Conservation (phyloP, 2,113 vertebrate species). For the Oryzias melastigma region DNA sequence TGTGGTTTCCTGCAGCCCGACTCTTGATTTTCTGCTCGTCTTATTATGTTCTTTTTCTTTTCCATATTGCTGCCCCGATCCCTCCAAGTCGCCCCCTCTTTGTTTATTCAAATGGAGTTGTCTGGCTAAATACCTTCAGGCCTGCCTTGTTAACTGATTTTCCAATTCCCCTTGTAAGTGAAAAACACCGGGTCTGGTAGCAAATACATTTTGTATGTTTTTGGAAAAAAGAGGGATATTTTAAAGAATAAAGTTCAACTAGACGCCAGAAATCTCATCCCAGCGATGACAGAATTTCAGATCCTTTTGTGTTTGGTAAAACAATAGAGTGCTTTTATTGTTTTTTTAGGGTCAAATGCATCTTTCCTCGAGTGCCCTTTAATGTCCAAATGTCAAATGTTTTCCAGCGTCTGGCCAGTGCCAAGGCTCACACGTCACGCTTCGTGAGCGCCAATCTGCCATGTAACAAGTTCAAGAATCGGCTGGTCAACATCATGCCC, state of each 20-base stretch:
- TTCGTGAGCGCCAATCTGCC: conserved; percentile 99
- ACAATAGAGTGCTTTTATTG: too few species aligned
- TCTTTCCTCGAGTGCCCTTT: too few species aligned
- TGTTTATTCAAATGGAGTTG: conserved; percentile 55
- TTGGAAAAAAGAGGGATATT: too few species aligned
- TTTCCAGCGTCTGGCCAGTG: conserved; percentile 90
- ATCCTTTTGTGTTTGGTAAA: too few species aligned
- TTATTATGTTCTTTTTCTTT: conserved; percentile 34
- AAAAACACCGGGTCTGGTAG: conserved; percentile 28
- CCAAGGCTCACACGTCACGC: conserved; percentile 96
- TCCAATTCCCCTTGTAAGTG: conserved; percentile 45
- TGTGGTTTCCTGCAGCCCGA: conserved; percentile 65
- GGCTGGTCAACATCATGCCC: conserved; percentile 99
- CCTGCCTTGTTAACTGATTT: conserved; percentile 35
- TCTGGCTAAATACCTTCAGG: conserved; percentile 52
- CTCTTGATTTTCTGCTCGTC: conserved; percentile 58
- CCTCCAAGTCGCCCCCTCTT: conserved; percentile 31
- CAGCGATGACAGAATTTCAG: too few species aligned
- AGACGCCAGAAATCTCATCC: too few species aligned
- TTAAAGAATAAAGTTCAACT: too few species aligned
- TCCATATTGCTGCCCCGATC: conserved; percentile 30
- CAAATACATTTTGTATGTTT: conserved; percentile 30
- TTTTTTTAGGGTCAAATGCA: too few species aligned
- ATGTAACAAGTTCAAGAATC: conserved; percentile 99
- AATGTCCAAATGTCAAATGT: conserved; percentile 12